Evolutionary conservation across 2,888 invertebrate species (phyloP).

Genomic region (Tanypteryx hageni): DNA sequence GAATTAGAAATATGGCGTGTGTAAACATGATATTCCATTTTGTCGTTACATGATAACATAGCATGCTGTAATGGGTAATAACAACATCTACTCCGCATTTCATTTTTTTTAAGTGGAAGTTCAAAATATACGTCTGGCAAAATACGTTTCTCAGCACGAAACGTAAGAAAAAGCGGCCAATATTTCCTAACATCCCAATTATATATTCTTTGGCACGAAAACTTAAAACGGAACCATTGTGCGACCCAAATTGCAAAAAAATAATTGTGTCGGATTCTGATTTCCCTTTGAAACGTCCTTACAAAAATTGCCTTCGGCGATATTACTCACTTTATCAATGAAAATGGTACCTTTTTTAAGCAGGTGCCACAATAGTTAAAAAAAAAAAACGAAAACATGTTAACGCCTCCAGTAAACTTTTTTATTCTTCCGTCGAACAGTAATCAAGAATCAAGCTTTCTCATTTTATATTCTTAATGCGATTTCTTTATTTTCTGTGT

Average conservation of each 20-base stretch:
- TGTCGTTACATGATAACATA: neutral
- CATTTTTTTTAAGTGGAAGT: neutral
- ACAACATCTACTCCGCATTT: neutral
- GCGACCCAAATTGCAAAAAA: neutral
- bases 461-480: no score
- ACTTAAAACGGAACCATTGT: constrained; percentile 2
- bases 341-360: neutral
- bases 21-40: no score
- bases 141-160: neutral
- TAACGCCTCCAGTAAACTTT: no score
- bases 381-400: no score
- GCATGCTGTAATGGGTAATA: neutral
- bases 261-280: neutral
- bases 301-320: neutral
- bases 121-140: neutral
- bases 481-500: no score
- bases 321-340: neutral
- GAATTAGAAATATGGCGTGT: no score
- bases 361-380: no score
- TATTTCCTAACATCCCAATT: constrained; percentile 10
- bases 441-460: no score
- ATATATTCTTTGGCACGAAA: neutral
- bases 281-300: neutral
- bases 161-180: neutral
- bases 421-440: no score